Evolutionary conservation across 2,888 invertebrate genomes (phyloP).

Genomic region (Erebia aethiops): DNA sequence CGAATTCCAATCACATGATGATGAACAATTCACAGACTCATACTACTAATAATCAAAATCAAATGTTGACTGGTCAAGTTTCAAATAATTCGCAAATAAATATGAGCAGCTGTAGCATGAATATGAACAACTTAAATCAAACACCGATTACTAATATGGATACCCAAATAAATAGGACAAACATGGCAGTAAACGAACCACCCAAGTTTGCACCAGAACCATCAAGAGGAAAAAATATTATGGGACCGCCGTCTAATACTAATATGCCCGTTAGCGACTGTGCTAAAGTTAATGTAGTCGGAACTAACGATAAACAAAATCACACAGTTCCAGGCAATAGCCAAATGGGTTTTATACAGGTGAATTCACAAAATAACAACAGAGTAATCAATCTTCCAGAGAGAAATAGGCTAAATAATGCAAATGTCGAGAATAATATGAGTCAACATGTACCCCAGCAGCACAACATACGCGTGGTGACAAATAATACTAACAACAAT

Average conservation of each 20-base stretch:
- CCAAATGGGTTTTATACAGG: slow-evolving; percentile 76
- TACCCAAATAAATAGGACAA: slow-evolving; percentile 64
- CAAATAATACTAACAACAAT: slow-evolving; percentile 65
- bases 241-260: slow-evolving; percentile 64
- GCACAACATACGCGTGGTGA: slow-evolving; percentile 76
- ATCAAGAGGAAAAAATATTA: slow-evolving; percentile 71
- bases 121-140: slow-evolving; percentile 60
- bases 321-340: slow-evolving; percentile 73
- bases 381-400: slow-evolving; percentile 77
- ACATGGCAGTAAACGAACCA: slow-evolving; percentile 63
- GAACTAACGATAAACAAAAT: slow-evolving; percentile 70
- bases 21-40: slow-evolving; percentile 69
- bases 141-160: slow-evolving; percentile 67
- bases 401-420: slow-evolving; percentile 65
- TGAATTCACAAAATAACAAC: slow-evolving; percentile 73
- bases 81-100: slow-evolving; percentile 68
- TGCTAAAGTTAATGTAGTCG: slow-evolving; percentile 68
- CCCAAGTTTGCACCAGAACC: slow-evolving; percentile 70
- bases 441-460: slow-evolving; percentile 74
- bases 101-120: slow-evolving; percentile 73
- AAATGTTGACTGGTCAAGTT: slow-evolving; percentile 62
- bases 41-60: slow-evolving; percentile 62
- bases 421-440: slow-evolving; percentile 66
- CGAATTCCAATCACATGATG: slow-evolving; percentile 71
- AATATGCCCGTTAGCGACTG: slow-evolving; percentile 62